These are phyloP conservation scores for Hyperoplus lanceolatus DNA, from an alignment of 2,797 vertebrate species.

Conservation along the genomic window DNA sequence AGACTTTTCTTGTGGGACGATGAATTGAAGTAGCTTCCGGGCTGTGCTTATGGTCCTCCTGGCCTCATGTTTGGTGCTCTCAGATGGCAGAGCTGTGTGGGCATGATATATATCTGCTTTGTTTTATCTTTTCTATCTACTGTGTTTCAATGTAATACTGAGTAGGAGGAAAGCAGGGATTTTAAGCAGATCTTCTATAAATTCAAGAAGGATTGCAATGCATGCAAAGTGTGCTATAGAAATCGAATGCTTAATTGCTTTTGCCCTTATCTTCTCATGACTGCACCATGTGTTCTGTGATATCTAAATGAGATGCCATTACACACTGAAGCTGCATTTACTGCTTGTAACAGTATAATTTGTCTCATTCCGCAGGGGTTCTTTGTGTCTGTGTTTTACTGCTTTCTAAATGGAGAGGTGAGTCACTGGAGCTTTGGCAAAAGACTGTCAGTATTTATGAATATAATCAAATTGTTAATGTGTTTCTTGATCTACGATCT, in stretches of 20 bases:
- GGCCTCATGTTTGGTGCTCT: conserved; percentile 45
- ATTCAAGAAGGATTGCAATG: neutral
- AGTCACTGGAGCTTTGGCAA: conserved; percentile 66
- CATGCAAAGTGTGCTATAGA: neutral
- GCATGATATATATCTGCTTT: conserved; percentile 45
- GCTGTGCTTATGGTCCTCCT: conserved; percentile 23
- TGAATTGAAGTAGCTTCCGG: conserved; percentile 55
- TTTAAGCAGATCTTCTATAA: conserved; percentile 12
- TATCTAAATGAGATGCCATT: conserved; percentile 18
- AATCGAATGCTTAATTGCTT: neutral
- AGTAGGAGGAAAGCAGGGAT: conserved; percentile 21
- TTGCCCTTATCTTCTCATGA: neutral
- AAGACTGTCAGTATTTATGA: conserved; percentile 35
- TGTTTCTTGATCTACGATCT: conserved; percentile 27
- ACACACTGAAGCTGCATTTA: conserved; percentile 9
- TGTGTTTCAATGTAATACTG: conserved; percentile 16
- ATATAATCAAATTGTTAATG: conserved; percentile 34
- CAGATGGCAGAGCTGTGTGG: conserved; percentile 54
- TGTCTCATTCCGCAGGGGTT: conserved; percentile 86
- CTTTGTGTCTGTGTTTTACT: conserved; percentile 99
- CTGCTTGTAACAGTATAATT: conserved; percentile 31
- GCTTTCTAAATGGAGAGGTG: conserved; percentile 99
- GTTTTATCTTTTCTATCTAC: neutral
- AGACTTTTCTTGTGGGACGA: conserved; percentile 42
- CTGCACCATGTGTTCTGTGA: neutral